These are phyloP conservation scores for Drosophila niveifrons DNA, from an alignment of 2,888 invertebrate species.

Conservation along the genomic window DNA sequence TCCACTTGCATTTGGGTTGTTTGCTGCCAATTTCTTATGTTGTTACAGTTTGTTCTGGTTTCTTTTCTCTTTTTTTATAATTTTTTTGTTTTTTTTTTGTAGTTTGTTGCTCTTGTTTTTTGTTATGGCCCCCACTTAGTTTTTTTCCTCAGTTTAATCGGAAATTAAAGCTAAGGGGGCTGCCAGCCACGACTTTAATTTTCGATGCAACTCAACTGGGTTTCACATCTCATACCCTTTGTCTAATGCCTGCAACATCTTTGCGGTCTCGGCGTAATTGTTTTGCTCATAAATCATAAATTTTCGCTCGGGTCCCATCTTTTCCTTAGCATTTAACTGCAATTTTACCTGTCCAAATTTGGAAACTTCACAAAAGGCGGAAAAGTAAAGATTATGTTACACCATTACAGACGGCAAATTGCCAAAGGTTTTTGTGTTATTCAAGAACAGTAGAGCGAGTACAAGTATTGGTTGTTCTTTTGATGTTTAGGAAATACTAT, in stretches of 20 bases:
- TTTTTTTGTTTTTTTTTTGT: constrained; percentile 37
- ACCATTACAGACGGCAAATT: constrained; percentile 58
- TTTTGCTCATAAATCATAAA: constrained; percentile 76
- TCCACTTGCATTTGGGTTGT: constrained; percentile 69
- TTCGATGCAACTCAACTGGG: constrained; percentile 65
- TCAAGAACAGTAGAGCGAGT: background rate
- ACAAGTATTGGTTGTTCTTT: background rate
- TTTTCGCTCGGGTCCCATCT: constrained; percentile 68
- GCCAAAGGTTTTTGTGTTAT: constrained; percentile 11
- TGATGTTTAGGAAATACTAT: too few relatives aligned
- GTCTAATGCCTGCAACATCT: constrained; percentile 76
- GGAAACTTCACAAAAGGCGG: constrained; percentile 38
- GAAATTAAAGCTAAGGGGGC: constrained; percentile 82
- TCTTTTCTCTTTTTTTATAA: background rate
- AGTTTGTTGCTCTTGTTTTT: constrained; percentile 19
- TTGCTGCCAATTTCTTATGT: constrained; percentile 81
- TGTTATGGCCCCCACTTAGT: constrained; percentile 66
- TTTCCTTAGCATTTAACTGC: constrained; percentile 67
- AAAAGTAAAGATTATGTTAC: constrained; percentile 9
- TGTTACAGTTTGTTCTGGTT: constrained; percentile 76
- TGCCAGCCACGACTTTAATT: constrained; percentile 80
- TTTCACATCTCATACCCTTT: constrained; percentile 8
- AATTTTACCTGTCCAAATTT: constrained; percentile 69
- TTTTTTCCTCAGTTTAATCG: constrained; percentile 72
- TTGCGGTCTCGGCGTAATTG: constrained; percentile 69